These are phyloP conservation scores for Chironex yamaguchii DNA, from an alignment of 30 jellyfish, hydroid and myxozoan genomes.

Conservation along the genomic window DNA sequence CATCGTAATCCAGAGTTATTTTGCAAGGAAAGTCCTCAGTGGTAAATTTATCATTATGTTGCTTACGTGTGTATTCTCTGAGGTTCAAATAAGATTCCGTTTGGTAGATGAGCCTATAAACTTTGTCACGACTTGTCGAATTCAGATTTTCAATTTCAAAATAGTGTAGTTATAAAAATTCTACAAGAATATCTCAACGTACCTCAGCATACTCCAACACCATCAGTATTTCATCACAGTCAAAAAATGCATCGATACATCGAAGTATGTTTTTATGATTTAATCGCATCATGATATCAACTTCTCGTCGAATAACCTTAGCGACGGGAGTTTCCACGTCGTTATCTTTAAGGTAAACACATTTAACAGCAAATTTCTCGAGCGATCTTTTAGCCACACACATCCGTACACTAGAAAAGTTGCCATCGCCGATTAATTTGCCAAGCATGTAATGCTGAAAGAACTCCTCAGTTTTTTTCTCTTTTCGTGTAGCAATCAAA, in stretches of 20 bases:
- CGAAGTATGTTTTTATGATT: conserved; percentile 64
- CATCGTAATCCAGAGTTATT: too few species aligned
- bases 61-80: too few species aligned
- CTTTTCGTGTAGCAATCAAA: background rate
- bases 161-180: too few species aligned
- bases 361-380: conserved; percentile 64
- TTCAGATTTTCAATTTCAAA: too few species aligned
- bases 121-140: too few species aligned
- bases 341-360: conserved; percentile 33
- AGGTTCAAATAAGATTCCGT: too few species aligned
- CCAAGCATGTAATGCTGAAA: conserved; percentile 35
- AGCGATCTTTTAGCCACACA: conserved; percentile 30
- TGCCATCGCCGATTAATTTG: conserved; percentile 76
- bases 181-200: conserved; percentile 39
- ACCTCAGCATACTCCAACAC: conserved; percentile 79
- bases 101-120: too few species aligned
- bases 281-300: conserved; percentile 39
- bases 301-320: conserved; percentile 30
- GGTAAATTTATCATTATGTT: too few species aligned
- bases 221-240: conserved; percentile 24
- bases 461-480: conserved; percentile 13
- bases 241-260: conserved; percentile 74
- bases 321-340: conserved; percentile 6
- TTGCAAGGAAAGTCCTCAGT: too few species aligned
- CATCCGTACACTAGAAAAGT: conserved; percentile 67